Base-by-base conservation (phyloP, 53 echinoderm and acorn worm genomes). In the Crossaster papposus region DNA sequence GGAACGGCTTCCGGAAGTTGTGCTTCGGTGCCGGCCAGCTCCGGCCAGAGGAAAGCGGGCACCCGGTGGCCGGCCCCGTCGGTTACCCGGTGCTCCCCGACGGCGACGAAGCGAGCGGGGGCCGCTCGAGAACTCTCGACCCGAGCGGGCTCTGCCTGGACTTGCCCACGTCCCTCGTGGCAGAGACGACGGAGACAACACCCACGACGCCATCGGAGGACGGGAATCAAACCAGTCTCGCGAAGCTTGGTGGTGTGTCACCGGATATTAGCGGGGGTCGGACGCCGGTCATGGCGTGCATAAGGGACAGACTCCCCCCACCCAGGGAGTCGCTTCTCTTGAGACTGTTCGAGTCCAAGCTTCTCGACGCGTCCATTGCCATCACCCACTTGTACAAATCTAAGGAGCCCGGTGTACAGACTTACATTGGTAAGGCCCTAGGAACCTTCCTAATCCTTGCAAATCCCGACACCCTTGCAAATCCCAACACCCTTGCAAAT, bases 351-450 rank as follows among this genome's bases (percentile, higher is more conserved):
- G 98, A 98, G 77, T 98, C 98, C 7, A 98, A 92, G 92, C 88
- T 93, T 24, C 93, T 98, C 30, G 98, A 98, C 74, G 96, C 96
- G n/a, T 99, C 99, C 54, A 99, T 99, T 71, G 96, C 99, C 33
- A 96, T 99, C 2, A 99, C 99, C 17, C 95, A 96, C 82, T 92
- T 99, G 91, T 99, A 99, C 80, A 96, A 96, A 89, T 99, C 96
- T 2, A 99, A 99, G 83, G 99, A 99, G 84, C 99, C 95, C 18
- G 99, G 96, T n/a, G 99, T 99, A 4, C 99, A 96, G 89, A 94
- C 93, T 10, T 99, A 99, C 65, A 99, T 99, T 90, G 99, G 99
- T 99, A 62, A 99, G 99, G n/a, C n/a, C n/a, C n/a, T n/a, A n/a
- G n/a, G n/a, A n/a, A n/a, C n/a, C n/a, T n/a, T n/a, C n/a, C n/a